These are phyloP conservation scores for Laodelphax striatellus DNA, from an alignment of 1,140 invertebrate species.

Conservation along the genomic window DNA sequence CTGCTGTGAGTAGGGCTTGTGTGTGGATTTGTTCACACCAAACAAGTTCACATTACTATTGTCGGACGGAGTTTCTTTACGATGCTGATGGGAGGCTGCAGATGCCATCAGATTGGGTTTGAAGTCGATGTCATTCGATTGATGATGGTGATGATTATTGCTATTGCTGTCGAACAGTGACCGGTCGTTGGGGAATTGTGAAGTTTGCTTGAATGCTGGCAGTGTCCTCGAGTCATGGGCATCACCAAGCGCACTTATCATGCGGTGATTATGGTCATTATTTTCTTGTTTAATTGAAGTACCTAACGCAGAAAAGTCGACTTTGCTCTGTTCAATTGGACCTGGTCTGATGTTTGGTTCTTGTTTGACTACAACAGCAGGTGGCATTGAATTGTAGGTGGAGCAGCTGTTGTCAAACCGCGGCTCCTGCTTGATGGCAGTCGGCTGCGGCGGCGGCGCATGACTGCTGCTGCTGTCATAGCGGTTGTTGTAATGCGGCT, in stretches of 20 bases:
- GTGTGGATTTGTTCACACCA: conserved; percentile 15
- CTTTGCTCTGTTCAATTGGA: not conserved
- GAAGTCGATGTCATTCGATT: too few relatives aligned
- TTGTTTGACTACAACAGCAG: conserved; percentile 5
- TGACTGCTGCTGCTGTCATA: conserved; percentile 12
- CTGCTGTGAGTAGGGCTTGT: conserved; percentile 11
- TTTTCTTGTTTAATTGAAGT: not conserved
- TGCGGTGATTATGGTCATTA: conserved; percentile 4
- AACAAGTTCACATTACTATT: conserved; percentile 2
- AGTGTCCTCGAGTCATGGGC: not conserved
- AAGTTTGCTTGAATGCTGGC: not conserved
- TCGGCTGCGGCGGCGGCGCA: conserved; percentile 5
- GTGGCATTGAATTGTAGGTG: not conserved
- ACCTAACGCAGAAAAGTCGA: not conserved
- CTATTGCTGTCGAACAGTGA: too few relatives aligned
- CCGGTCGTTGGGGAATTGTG: conserved; percentile 11
- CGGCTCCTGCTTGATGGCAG: conserved; percentile 8
- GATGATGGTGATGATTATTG: too few relatives aligned
- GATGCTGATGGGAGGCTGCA: not conserved
- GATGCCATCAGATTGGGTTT: not conserved
- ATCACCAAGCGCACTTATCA: not conserved
- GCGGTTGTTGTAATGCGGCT: conserved; percentile 16
- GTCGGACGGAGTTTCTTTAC: not conserved
- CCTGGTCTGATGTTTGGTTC: conserved; percentile 10
- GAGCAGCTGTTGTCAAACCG: not conserved